Evolutionary conservation across 2,888 invertebrate species (phyloP).

Genomic region (Drosophila trichaetosa): DNA sequence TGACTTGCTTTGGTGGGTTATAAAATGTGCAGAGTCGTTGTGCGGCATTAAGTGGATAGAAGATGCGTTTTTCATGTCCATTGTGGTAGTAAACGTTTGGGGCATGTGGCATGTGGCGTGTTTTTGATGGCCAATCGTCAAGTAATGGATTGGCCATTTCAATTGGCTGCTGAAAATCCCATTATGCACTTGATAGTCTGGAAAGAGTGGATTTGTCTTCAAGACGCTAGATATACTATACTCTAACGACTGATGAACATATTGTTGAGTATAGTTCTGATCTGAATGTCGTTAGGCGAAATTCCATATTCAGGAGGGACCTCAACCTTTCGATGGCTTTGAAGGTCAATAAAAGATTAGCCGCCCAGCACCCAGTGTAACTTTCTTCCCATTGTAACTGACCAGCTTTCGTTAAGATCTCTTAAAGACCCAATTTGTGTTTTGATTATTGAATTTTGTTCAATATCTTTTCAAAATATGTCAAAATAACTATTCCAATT

Average conservation of each 20-base stretch:
- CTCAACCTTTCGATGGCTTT: background rate
- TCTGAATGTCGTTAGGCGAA: background rate
- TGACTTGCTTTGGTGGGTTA: slow-evolving; percentile 19
- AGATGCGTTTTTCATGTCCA: slow-evolving; percentile 70
- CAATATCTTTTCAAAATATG: no score
- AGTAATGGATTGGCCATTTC: slow-evolving; percentile 50
- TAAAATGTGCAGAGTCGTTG: slow-evolving; percentile 50
- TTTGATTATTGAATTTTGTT: background rate
- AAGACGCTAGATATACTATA: background rate
- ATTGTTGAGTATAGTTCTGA: background rate
- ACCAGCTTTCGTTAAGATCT: background rate
- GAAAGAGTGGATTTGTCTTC: background rate
- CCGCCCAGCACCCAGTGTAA: background rate
- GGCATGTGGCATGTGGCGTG: slow-evolving; percentile 41
- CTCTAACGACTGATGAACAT: background rate
- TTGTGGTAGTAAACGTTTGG: slow-evolving; percentile 34
- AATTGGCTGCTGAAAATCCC: slow-evolving; percentile 28
- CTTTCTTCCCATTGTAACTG: background rate
- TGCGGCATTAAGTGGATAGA: slow-evolving; percentile 44
- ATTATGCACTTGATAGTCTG: slow-evolving; percentile 4
- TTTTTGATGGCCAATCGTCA: slow-evolving; percentile 22
- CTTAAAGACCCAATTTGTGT: background rate
- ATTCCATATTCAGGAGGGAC: background rate
- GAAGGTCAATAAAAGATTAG: background rate
- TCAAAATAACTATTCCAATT: no score